Conservation (phyloP, 2,113 vertebrate genomes). For the Pungitius pungitius region DNA sequence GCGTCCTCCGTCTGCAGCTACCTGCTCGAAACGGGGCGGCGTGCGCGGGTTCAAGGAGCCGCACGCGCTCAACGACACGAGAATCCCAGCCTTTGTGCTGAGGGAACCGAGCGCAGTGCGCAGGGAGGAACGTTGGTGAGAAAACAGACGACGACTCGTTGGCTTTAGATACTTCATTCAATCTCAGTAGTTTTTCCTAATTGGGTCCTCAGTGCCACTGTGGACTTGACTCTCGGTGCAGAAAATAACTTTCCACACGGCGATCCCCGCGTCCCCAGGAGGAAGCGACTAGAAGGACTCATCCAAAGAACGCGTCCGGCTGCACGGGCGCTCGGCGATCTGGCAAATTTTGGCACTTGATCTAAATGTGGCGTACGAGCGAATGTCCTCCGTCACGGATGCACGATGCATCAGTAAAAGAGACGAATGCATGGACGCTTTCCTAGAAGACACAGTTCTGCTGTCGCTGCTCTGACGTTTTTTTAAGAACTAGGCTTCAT, state of each 20-base stretch:
- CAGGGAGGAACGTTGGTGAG: neutral
- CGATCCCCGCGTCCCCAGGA: too few relatives aligned
- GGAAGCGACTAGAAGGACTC: too few relatives aligned
- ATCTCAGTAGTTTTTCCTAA: neutral
- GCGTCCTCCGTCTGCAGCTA: slow-evolving; percentile 63
- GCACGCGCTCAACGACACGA: slow-evolving; percentile 51
- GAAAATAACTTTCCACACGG: too few relatives aligned
- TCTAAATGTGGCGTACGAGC: slow-evolving; percentile 54
- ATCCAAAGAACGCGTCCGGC: too few relatives aligned
- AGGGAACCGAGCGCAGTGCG: slow-evolving; percentile 13
- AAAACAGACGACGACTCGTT: neutral
- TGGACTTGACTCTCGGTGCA: too few relatives aligned
- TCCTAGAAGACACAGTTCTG: neutral
- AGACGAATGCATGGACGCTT: slow-evolving; percentile 22
- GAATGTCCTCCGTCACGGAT: slow-evolving; percentile 20
- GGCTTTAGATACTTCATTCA: too few relatives aligned
- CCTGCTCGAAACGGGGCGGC: slow-evolving; percentile 45
- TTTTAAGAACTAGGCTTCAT: neutral
- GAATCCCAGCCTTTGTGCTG: slow-evolving; percentile 54
- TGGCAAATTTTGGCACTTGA: slow-evolving; percentile 62
- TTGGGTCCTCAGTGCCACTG: neutral
- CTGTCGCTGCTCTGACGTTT: neutral
- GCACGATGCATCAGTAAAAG: slow-evolving; percentile 31
- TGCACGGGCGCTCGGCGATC: slow-evolving; percentile 56
- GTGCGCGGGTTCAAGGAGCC: slow-evolving; percentile 63